A percentile compares a stretch with the other conserved stretches of the same genome.
Conservation (phyloP, 2,113 vertebrate genomes). For the Mugil cephalus region DNA sequence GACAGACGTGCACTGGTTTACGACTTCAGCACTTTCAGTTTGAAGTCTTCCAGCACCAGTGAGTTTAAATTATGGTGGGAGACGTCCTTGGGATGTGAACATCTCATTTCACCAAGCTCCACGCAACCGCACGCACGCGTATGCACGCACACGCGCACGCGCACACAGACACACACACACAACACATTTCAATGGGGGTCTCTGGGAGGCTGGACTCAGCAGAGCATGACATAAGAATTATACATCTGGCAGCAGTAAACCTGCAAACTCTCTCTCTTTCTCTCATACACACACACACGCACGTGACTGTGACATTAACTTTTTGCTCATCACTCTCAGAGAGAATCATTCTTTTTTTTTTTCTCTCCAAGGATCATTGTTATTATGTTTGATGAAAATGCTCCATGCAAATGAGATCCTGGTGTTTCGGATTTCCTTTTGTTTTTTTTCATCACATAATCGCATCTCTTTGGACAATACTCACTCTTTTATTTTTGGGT, state of each 20-base stretch:
- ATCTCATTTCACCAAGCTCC: conserved; percentile 78
- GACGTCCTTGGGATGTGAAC: conserved; percentile 84
- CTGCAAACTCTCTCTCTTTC: conserved; percentile 57
- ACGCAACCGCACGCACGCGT: conserved; percentile 16
- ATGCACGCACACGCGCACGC: conserved; percentile 11
- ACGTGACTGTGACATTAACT: conserved; percentile 46
- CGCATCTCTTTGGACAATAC: conserved; percentile 16
- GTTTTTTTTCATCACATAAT: conserved; percentile 3
- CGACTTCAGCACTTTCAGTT: conserved; percentile 79
- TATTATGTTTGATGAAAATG: conserved; percentile 27
- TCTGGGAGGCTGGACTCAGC: conserved; percentile 74
- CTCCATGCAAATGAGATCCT: conserved; percentile 25
- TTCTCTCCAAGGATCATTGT: conserved; percentile 32
- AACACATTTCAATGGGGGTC: conserved; percentile 76
- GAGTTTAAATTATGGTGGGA: conserved; percentile 83
- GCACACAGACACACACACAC: conserved; percentile 34
- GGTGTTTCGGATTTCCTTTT: conserved; percentile 24
- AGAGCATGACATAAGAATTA: conserved; percentile 80
- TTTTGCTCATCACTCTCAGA: conserved; percentile 55
- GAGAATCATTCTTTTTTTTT: conserved; percentile 56
- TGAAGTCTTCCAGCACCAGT: conserved; percentile 80
- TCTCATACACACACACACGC: conserved; percentile 23
- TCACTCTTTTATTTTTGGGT: neutral
- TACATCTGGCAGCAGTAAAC: conserved; percentile 80
- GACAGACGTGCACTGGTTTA: conserved; percentile 78